Evolutionary conservation across 2,113 vertebrate genomes (phyloP).

Genomic region (Jacana jacana): DNA sequence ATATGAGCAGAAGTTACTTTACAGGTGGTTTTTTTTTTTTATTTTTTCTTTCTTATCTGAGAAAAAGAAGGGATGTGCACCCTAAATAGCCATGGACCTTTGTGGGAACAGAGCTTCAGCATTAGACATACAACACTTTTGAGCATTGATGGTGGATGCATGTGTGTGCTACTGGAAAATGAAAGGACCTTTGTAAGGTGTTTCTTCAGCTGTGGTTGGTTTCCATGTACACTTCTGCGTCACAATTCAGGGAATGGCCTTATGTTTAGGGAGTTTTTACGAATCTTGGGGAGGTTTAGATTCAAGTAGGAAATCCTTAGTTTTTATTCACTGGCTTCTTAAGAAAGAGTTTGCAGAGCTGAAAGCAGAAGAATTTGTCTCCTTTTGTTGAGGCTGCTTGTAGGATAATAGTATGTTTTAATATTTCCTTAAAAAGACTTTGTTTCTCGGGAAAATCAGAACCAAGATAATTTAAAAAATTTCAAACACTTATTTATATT

Average conservation of each 20-base stretch:
- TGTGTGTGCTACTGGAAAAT: not conserved
- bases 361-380: not conserved
- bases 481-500: not conserved
- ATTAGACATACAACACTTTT: not conserved
- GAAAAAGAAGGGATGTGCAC: accelerated
- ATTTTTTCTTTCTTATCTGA: accelerated
- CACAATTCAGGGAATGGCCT: not conserved
- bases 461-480: not conserved
- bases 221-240: not conserved
- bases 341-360: not conserved
- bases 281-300: not conserved
- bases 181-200: not conserved
- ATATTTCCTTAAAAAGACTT: not conserved
- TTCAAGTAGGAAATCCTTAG: not conserved
- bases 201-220: not conserved
- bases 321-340: not conserved
- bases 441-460: not conserved
- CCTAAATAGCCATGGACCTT: not conserved
- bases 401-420: not conserved
- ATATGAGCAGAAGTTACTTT: not conserved
- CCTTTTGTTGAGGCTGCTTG: not conserved
- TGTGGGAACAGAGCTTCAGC: not conserved
- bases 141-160: too few species aligned
- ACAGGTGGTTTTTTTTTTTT: too few species aligned
- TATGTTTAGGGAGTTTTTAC: not conserved